These are phyloP conservation scores for Umimayanthus kanabou DNA, from an alignment of 92 coral and sea anemone species.

Conservation along the genomic window DNA sequence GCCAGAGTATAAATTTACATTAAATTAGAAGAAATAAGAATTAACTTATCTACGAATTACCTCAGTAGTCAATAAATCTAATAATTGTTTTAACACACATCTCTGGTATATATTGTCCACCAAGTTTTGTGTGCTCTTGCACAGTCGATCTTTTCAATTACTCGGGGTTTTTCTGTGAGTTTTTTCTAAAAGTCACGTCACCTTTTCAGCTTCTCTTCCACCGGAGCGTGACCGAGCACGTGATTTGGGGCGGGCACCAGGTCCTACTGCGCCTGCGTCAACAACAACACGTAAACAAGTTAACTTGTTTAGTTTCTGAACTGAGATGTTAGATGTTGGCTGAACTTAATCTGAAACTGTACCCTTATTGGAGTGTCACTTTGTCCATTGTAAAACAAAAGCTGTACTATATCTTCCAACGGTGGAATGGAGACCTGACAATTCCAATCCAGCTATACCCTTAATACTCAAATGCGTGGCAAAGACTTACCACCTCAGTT, in stretches of 20 bases:
- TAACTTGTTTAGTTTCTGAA: neutral
- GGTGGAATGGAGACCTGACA: neutral
- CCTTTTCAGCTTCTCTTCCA: neutral
- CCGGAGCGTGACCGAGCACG: neutral
- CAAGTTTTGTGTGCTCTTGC: too few relatives aligned
- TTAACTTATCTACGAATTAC: too few relatives aligned
- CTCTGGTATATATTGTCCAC: neutral
- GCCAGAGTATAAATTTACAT: too few relatives aligned
- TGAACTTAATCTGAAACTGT: neutral
- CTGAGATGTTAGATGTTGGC: neutral
- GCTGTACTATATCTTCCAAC: neutral
- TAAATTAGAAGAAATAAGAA: too few relatives aligned
- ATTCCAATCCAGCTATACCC: too few relatives aligned
- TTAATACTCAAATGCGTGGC: too few relatives aligned
- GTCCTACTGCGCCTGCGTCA: neutral
- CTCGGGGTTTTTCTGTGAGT: too few relatives aligned
- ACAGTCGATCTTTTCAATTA: too few relatives aligned
- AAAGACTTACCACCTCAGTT: too few relatives aligned
- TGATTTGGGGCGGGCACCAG: conserved; percentile 31
- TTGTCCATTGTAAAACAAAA: neutral
- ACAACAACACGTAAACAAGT: neutral
- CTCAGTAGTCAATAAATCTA: too few relatives aligned
- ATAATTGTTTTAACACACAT: neutral
- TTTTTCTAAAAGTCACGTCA: neutral
- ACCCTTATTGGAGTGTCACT: neutral